Percentiles rank a stretch among this genome's conserved stretches.
These are phyloP conservation scores for Corydoras sp. DNA, from an alignment of 2,113 vertebrate genomes.

Conservation along the genomic window DNA sequence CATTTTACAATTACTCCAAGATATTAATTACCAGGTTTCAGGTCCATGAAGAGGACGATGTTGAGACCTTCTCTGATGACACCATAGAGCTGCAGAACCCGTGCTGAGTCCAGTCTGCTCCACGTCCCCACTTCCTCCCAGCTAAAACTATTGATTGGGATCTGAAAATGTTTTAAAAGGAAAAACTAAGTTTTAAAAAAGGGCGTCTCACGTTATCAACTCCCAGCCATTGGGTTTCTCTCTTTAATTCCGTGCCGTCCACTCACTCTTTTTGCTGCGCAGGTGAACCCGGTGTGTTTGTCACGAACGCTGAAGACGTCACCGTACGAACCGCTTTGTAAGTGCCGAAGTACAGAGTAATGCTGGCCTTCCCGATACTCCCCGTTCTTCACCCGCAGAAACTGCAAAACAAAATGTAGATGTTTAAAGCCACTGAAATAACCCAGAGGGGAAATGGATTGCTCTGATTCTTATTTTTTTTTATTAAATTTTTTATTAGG, in stretches of 20 bases:
- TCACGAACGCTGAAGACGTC: slow-evolving; percentile 85
- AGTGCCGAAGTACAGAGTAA: slow-evolving; percentile 70
- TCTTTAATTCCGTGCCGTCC: too few species aligned
- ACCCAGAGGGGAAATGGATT: not conserved
- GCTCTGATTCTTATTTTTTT: not conserved
- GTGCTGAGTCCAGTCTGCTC: slow-evolving; percentile 71
- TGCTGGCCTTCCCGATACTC: slow-evolving; percentile 82
- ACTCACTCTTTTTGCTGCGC: slow-evolving; percentile 88
- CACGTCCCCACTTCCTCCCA: slow-evolving; percentile 82
- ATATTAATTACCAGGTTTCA: slow-evolving; percentile 76
- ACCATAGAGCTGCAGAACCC: slow-evolving; percentile 84
- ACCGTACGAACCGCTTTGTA: slow-evolving; percentile 88
- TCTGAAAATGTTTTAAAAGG: slow-evolving; percentile 53
- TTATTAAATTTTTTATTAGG: too few species aligned
- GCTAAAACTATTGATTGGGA: slow-evolving; percentile 77
- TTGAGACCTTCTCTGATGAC: slow-evolving; percentile 82
- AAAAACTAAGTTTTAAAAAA: too few species aligned
- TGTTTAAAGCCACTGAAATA: not conserved
- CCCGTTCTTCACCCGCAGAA: slow-evolving; percentile 66
- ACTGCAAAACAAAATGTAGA: slow-evolving; percentile 35
- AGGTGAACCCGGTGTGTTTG: slow-evolving; percentile 78
- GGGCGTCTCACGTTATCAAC: too few species aligned
- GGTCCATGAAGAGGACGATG: slow-evolving; percentile 88
- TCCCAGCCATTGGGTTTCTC: too few species aligned
- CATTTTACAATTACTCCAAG: too few species aligned